Evolutionary conservation across 2,888 invertebrate species (phyloP).

Genomic region (Ischnura elegans): DNA sequence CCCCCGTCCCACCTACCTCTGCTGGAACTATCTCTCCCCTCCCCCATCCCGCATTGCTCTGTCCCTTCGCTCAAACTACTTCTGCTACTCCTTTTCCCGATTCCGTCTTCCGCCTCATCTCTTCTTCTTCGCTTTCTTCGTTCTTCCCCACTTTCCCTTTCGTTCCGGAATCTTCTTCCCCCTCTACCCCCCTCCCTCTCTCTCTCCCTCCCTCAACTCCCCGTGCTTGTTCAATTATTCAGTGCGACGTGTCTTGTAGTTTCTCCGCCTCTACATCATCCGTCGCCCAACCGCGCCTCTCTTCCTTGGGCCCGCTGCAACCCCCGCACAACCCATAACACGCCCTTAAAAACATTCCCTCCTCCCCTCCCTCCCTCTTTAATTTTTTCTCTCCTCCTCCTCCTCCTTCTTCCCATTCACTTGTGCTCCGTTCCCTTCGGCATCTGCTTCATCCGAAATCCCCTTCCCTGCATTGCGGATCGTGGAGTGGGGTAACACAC

Average conservation of each 20-base stretch:
- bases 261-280: constrained; percentile 64
- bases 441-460: not conserved
- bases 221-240: constrained; percentile 60
- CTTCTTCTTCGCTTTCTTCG: not conserved
- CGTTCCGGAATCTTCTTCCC: constrained; percentile 32
- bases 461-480: constrained; percentile 22
- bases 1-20: not conserved
- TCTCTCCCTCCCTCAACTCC: not conserved
- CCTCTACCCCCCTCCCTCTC: not conserved
- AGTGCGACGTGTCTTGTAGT: constrained; percentile 63
- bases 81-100: not conserved
- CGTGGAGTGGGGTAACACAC: not conserved
- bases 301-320: not conserved
- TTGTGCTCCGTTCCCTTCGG: not conserved
- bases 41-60: too few relatives aligned
- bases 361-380: not conserved
- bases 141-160: constrained; percentile 41
- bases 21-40: not conserved
- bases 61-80: not conserved
- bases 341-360: not conserved
- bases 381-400: not conserved
- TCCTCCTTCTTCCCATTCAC: not conserved
- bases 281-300: not conserved
- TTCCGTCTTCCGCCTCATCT: not conserved
- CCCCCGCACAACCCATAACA: not conserved